phyloP scores from a whole-genome alignment of 1,140 invertebrate genomes.

The Drosophila kurseongensis region DNA sequence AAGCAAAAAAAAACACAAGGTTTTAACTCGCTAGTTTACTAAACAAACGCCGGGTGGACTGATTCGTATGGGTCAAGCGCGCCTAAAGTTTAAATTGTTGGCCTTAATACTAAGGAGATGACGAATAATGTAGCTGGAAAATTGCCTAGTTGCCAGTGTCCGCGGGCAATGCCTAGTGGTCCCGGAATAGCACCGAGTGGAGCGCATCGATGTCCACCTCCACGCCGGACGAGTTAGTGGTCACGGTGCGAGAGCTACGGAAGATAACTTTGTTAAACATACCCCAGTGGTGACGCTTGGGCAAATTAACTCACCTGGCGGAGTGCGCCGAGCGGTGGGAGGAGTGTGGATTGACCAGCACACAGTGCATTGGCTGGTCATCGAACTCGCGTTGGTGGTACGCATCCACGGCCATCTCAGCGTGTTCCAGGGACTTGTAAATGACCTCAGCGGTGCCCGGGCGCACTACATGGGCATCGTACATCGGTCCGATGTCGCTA shows the following conservation, averaged over 20 bases:
- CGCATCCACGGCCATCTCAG: slow-evolving; percentile 93
- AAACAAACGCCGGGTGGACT: slow-evolving; percentile 5
- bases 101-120: slow-evolving; percentile 33
- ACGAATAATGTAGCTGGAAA: slow-evolving; percentile 8
- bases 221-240: slow-evolving; percentile 70
- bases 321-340: slow-evolving; percentile 86
- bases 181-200: slow-evolving; percentile 73
- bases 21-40: slow-evolving; percentile 13
- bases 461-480: slow-evolving; percentile 92
- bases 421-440: slow-evolving; percentile 93
- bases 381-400: slow-evolving; percentile 96
- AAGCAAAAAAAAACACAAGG: not conserved
- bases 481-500: slow-evolving; percentile 94
- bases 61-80: slow-evolving; percentile 2
- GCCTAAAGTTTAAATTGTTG: not conserved
- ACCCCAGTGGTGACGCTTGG: rapidly evolving
- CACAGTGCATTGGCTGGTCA: slow-evolving; percentile 93
- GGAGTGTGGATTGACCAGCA: slow-evolving; percentile 89
- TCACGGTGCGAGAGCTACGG: slow-evolving; percentile 63
- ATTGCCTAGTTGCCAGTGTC: slow-evolving; percentile 25
- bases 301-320: slow-evolving; percentile 71
- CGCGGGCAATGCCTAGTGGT: slow-evolving; percentile 37
- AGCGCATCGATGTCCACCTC: slow-evolving; percentile 74
- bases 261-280: not conserved
- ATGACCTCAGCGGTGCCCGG: slow-evolving; percentile 95